Conservation (phyloP, 2,888 invertebrate species). For the Eilema caniola region DNA sequence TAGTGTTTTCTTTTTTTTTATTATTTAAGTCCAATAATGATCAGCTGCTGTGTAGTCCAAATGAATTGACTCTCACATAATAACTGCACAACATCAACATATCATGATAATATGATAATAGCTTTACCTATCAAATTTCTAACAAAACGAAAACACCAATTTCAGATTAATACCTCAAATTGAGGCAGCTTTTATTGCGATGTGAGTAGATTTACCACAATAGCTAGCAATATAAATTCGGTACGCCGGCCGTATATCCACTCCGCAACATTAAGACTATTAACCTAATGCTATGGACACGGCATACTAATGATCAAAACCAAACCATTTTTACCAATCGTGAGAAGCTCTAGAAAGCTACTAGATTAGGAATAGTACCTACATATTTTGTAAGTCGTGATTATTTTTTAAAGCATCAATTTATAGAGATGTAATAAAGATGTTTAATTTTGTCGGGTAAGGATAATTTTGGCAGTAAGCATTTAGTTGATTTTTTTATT, state of each 20-base stretch:
- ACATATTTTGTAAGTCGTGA: constrained; percentile 8
- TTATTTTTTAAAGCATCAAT: constrained; percentile 12
- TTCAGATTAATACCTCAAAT: constrained; percentile 27
- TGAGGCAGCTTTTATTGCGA: constrained; percentile 24
- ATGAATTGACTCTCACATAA: too few species aligned
- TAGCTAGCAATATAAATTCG: constrained; percentile 33
- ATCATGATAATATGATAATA: background rate
- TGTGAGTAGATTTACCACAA: constrained; percentile 23
- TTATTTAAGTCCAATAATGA: too few species aligned
- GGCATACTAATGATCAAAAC: constrained; percentile 43
- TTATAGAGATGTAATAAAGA: background rate
- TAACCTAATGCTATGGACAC: constrained; percentile 33
- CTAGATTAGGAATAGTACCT: constrained; percentile 11
- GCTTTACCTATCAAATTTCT: background rate
- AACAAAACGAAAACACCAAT: background rate
- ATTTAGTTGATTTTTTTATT: background rate
- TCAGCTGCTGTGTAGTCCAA: too few species aligned
- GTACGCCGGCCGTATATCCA: constrained; percentile 22
- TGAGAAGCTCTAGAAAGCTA: constrained; percentile 30
- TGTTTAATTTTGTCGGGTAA: too few species aligned
- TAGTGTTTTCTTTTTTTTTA: too few species aligned
- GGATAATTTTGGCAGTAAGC: background rate
- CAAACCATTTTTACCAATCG: constrained; percentile 42
- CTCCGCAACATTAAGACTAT: constrained; percentile 36
- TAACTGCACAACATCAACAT: background rate